These are phyloP conservation scores for Hypomesus transpacificus DNA, from an alignment of 2,113 vertebrate genomes.

Conservation along the genomic window DNA sequence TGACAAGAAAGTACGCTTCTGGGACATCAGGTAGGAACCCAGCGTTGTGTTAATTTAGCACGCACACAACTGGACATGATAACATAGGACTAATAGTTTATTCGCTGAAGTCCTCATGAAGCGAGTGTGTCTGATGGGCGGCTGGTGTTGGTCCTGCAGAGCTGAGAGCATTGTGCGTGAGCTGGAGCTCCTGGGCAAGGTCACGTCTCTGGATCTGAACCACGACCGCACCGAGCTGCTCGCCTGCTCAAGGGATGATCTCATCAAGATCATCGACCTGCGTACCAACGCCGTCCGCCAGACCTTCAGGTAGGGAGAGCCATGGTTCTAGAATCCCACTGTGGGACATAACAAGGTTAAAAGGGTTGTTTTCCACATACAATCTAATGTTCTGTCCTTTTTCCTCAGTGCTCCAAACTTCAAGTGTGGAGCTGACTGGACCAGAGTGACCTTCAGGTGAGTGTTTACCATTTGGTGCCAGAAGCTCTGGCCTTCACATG, in stretches of 20 bases:
- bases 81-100: no score
- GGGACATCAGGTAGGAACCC: conserved; percentile 90
- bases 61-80: no score
- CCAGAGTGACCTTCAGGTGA: conserved; percentile 94
- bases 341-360: no score
- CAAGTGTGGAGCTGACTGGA: conserved; percentile 98
- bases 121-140: neutral
- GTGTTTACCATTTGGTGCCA: conserved; percentile 8
- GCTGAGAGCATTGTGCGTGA: conserved; percentile 88
- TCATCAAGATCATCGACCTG: conserved; percentile 90
- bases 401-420: conserved; percentile 85
- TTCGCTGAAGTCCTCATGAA: no score
- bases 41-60: neutral
- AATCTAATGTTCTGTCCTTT: conserved; percentile 2
- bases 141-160: conserved; percentile 55
- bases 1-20: conserved; percentile 98
- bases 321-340: neutral
- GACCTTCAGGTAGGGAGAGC: conserved; percentile 82
- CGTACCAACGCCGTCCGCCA: conserved; percentile 78
- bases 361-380: neutral
- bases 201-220: conserved; percentile 93
- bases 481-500: neutral
- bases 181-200: conserved; percentile 85
- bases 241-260: conserved; percentile 91
- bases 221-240: conserved; percentile 91